phyloP scores from a whole-genome alignment of 1,140 invertebrate genomes.

The Atta colombica region DNA sequence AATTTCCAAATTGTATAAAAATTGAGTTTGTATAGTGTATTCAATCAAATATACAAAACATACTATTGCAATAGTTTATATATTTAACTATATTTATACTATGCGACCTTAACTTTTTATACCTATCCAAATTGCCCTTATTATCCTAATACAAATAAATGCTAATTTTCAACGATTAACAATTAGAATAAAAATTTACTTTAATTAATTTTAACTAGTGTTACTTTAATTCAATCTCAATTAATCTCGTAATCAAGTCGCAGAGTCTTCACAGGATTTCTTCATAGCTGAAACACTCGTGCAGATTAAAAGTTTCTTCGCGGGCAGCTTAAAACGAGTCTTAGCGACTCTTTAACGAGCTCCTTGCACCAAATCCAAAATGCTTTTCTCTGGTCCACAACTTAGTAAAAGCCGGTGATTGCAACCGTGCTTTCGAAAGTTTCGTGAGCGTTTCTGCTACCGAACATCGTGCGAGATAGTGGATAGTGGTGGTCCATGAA shows the following conservation, averaged over 20 bases:
- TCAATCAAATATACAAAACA: no score
- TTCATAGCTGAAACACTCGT: constrained; percentile 39
- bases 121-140: no score
- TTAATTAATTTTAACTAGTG: background rate
- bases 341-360: constrained; percentile 63
- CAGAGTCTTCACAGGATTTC: constrained; percentile 47
- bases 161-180: background rate
- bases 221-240: constrained; percentile 57
- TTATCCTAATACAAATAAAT: background rate
- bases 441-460: constrained; percentile 47
- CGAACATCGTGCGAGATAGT: constrained; percentile 62
- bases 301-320: constrained; percentile 57
- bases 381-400: constrained; percentile 29
- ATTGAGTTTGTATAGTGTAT: no score
- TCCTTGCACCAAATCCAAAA: constrained; percentile 59
- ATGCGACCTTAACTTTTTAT: no score
- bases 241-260: constrained; percentile 58
- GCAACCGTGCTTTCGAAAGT: constrained; percentile 68
- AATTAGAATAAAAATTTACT: constrained; percentile 12
- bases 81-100: no score
- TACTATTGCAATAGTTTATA: no score
- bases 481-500: constrained; percentile 60
- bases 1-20: no score
- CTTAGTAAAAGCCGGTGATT: constrained; percentile 57
- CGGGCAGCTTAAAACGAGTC: constrained; percentile 49